phyloP scores from a whole-genome alignment of 2,113 vertebrate species.

The Piaya cayana region DNA sequence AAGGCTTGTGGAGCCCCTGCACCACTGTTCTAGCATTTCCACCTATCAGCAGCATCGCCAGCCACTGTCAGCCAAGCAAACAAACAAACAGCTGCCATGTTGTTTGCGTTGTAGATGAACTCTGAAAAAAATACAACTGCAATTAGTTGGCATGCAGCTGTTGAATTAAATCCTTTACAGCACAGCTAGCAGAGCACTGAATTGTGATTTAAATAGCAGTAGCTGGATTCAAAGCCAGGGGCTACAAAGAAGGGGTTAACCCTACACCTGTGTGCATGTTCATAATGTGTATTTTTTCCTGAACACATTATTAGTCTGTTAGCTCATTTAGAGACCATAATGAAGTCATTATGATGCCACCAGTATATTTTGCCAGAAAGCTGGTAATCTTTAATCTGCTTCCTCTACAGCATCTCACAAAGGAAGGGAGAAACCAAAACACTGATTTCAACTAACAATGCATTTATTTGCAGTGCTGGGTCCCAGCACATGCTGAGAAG shows the following conservation, averaged over 20 bases:
- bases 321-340: conserved; percentile 40
- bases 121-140: conserved; percentile 9
- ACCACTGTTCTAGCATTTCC: not conserved
- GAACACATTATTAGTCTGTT: conserved; percentile 3
- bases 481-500: conserved; percentile 20
- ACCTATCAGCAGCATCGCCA: not conserved
- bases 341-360: conserved; percentile 58
- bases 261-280: conserved; percentile 16
- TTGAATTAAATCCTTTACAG: not conserved
- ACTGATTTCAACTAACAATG: conserved; percentile 47
- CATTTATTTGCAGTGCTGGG: not conserved
- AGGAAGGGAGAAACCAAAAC: conserved; percentile 65
- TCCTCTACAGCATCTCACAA: conserved; percentile 42
- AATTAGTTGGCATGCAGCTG: not conserved
- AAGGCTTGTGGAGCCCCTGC: not conserved
- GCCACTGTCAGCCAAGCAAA: not conserved
- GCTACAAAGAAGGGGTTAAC: not conserved
- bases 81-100: not conserved
- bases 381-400: conserved; percentile 55
- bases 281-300: conserved; percentile 21
- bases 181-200: not conserved
- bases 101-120: not conserved
- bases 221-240: not conserved
- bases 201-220: not conserved
- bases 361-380: conserved; percentile 40